phyloP scores from a whole-genome alignment of 1,140 invertebrate genomes.

The Thaumetopoea pityocampa region DNA sequence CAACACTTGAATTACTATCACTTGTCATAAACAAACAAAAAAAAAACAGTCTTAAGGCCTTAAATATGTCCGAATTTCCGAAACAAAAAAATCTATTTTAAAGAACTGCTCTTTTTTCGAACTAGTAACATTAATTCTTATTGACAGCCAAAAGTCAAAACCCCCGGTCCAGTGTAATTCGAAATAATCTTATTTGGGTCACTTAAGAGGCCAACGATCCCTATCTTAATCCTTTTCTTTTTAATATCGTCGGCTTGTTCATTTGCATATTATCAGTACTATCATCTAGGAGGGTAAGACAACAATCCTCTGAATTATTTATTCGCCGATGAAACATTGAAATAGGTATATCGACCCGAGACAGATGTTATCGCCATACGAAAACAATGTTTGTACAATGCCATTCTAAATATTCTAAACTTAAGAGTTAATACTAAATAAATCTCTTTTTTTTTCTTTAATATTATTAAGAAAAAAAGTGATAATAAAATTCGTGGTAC shows the following conservation, averaged over 20 bases:
- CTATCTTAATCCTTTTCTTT: constrained; percentile 59
- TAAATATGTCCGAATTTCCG: too few relatives aligned
- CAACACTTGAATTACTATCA: too few relatives aligned
- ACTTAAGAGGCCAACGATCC: constrained; percentile 59
- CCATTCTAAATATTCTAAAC: constrained; percentile 8
- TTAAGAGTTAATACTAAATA: too few relatives aligned
- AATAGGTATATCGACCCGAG: constrained; percentile 44
- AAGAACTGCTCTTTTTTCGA: too few relatives aligned
- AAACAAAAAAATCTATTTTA: too few relatives aligned
- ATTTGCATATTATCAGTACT: constrained; percentile 64
- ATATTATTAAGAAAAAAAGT: neutral
- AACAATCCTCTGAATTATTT: constrained; percentile 61
- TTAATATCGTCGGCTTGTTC: constrained; percentile 45
- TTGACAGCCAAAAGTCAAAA: constrained; percentile 59
- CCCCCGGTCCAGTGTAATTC: constrained; percentile 44
- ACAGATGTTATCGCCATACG: constrained; percentile 43
- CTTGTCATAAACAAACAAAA: too few relatives aligned
- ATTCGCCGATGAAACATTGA: constrained; percentile 53
- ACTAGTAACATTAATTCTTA: constrained; percentile 65
- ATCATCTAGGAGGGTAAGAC: constrained; percentile 52
- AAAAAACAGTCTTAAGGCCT: too few relatives aligned
- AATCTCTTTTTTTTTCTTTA: too few relatives aligned
- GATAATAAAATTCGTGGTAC: too few relatives aligned
- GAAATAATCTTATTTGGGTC: constrained; percentile 68
- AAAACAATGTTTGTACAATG: constrained; percentile 25